A percentile compares a stretch with the other conserved stretches of the same genome.
Conservation (phyloP, 2,113 vertebrate species). For the Myrmecobius fasciatus region DNA sequence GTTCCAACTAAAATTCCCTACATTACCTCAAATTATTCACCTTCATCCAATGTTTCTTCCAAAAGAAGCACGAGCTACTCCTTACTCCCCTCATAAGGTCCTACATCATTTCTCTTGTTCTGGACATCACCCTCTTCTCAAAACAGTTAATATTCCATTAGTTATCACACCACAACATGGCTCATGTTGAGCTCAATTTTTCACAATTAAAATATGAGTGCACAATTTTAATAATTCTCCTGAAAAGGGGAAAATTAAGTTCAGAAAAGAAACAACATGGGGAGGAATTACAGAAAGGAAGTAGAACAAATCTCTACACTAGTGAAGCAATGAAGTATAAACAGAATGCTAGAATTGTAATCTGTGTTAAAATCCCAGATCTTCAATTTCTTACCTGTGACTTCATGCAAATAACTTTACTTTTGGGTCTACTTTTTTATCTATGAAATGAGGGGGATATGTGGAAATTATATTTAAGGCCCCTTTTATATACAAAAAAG, state of each 20-base stretch:
- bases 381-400: not conserved
- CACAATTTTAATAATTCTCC: not conserved
- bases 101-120: not conserved
- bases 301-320: not conserved
- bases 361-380: not conserved
- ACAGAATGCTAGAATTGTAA: not conserved
- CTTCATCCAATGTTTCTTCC: not conserved
- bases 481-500: not conserved
- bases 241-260: not conserved
- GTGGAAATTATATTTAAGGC: not conserved
- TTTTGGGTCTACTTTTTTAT: not conserved
- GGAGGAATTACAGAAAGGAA: not conserved
- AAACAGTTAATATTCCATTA: not conserved
- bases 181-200: not conserved
- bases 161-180: not conserved
- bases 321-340: not conserved
- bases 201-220: not conserved
- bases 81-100: not conserved
- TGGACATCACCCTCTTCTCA: not conserved
- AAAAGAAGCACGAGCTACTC: not conserved
- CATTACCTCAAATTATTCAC: not conserved
- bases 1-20: not conserved
- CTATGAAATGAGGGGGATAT: not conserved
- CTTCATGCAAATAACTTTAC: not conserved
- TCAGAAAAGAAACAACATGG: slow-evolving; percentile 20